These are phyloP conservation scores for Malaclemys terrapin DNA, from an alignment of 2,113 vertebrate species.

Conservation along the genomic window DNA sequence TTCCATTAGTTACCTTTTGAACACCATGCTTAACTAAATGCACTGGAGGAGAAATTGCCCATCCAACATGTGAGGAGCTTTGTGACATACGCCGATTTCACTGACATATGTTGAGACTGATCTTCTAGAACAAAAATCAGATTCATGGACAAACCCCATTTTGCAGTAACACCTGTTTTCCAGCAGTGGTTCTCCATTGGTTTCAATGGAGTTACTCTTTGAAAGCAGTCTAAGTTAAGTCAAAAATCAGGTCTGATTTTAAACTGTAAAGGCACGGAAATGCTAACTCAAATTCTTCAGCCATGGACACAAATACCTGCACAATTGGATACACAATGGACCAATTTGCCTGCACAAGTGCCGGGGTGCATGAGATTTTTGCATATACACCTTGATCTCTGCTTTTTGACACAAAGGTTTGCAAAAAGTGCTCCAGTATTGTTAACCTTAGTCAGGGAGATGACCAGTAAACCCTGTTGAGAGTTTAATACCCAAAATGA, in stretches of 20 bases:
- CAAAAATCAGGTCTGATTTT: background rate
- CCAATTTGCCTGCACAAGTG: background rate
- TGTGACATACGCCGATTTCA: background rate
- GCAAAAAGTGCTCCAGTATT: background rate
- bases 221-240: background rate
- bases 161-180: background rate
- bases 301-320: background rate
- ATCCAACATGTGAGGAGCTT: background rate
- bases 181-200: background rate
- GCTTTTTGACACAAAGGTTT: background rate
- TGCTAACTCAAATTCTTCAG: background rate
- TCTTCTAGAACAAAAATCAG: background rate
- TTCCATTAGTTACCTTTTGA: background rate
- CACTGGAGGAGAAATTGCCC: background rate
- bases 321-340: background rate
- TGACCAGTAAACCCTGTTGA: background rate
- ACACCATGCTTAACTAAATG: background rate
- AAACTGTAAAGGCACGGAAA: background rate
- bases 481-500: background rate
- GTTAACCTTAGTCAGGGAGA: background rate
- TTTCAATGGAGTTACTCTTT: background rate
- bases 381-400: background rate
- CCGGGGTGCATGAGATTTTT: background rate
- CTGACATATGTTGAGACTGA: background rate
- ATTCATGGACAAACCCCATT: background rate